These are phyloP conservation scores for Ormyrus rosae DNA, from an alignment of 2,888 invertebrate genomes.

Conservation along the genomic window DNA sequence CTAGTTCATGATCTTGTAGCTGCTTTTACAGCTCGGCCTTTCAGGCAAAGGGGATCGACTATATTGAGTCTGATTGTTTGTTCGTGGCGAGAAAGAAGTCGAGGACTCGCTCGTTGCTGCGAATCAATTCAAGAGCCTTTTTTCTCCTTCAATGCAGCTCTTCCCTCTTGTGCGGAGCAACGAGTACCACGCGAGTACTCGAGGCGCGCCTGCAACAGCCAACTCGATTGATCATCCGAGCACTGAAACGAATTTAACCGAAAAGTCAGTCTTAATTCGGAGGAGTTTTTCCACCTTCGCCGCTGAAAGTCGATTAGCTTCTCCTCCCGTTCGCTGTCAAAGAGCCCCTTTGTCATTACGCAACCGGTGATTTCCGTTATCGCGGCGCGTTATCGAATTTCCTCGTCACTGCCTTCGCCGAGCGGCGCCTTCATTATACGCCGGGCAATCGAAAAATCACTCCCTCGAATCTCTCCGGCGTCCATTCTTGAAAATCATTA, in stretches of 20 bases:
- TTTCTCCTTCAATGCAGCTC: background rate
- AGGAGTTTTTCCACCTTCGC: no score
- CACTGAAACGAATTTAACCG: no score
- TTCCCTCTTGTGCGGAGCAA: background rate
- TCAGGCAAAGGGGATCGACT: no score
- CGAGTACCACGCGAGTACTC: background rate
- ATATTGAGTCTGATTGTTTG: background rate
- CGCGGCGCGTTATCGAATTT: slow-evolving; percentile 34
- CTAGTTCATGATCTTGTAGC: no score
- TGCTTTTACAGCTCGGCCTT: no score
- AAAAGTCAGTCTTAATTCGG: no score
- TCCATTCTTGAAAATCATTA: slow-evolving; percentile 45
- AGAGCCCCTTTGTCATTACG: background rate
- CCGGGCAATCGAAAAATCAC: slow-evolving; percentile 13
- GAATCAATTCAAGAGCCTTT: background rate
- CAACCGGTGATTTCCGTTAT: background rate
- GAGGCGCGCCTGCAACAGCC: no score
- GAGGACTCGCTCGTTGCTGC: slow-evolving; percentile 8
- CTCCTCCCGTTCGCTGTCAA: background rate
- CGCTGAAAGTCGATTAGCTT: no score
- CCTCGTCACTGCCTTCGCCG: background rate
- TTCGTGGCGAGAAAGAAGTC: slow-evolving; percentile 9
- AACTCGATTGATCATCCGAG: no score
- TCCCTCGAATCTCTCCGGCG: background rate
- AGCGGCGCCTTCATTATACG: background rate